Evolutionary conservation across 2,113 vertebrate genomes (phyloP).

Genomic region (Pseudorectes ferrugineus): DNA sequence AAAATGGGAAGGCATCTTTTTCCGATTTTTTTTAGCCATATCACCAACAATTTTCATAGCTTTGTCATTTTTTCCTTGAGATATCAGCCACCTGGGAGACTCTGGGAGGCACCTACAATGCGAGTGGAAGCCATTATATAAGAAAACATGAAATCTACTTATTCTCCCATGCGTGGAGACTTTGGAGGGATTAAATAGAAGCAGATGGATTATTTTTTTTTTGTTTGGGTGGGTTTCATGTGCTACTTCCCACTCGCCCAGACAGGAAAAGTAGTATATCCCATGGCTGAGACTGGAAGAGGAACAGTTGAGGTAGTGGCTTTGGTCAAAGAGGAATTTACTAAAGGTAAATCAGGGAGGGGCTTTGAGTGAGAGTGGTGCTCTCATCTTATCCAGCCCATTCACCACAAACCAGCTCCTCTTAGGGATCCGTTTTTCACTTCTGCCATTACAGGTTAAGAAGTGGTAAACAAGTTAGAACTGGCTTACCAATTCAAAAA

Average conservation of each 20-base stretch:
- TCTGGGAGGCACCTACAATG: constrained; percentile 73
- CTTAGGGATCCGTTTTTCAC: background rate
- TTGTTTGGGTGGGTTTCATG: fast-evolving
- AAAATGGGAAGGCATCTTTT: constrained; percentile 50
- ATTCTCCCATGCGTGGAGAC: fast-evolving
- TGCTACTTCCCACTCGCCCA: background rate
- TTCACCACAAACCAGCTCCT: background rate
- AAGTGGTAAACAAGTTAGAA: background rate
- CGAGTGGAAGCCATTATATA: background rate
- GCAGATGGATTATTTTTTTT: no score
- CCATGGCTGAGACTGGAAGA: background rate
- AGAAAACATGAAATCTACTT: background rate
- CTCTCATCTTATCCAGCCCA: background rate
- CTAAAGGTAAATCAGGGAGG: background rate
- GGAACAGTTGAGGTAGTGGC: background rate
- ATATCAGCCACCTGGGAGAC: constrained; percentile 79
- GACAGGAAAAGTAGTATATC: background rate
- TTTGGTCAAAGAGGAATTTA: background rate
- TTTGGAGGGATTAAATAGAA: background rate
- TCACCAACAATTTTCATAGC: constrained; percentile 67
- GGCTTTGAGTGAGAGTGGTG: background rate
- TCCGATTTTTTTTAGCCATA: constrained; percentile 75
- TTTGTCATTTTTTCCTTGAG: constrained; percentile 68
- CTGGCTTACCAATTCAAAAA: background rate
- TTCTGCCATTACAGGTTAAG: background rate